Conservation (phyloP, 1,140 invertebrate genomes). For the Mizuhopecten yessoensis region DNA sequence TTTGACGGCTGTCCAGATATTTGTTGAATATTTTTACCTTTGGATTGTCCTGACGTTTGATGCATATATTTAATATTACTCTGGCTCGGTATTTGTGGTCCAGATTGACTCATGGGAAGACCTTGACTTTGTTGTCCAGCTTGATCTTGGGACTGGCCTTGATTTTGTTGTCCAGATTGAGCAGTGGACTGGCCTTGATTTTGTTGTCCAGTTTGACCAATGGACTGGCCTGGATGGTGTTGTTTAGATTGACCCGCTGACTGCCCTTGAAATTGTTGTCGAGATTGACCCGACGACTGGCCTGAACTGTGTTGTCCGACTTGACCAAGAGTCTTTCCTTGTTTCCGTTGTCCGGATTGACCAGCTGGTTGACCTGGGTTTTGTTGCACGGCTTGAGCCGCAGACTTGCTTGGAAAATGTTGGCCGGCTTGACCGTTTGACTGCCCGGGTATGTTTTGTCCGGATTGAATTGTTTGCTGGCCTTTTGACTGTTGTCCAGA, state of each 20-base stretch:
- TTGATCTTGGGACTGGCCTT: neutral
- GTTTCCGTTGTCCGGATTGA: neutral
- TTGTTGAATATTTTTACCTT: too few species aligned
- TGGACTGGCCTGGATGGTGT: neutral
- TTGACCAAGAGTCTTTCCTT: neutral
- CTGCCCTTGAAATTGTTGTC: neutral
- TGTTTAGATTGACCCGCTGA: neutral
- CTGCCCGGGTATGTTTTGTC: too few species aligned
- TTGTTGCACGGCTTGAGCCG: neutral
- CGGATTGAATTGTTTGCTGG: too few species aligned
- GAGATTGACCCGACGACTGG: neutral
- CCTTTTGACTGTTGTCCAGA: neutral
- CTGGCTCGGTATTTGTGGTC: neutral
- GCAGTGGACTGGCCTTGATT: neutral
- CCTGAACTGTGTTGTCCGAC: too few species aligned
- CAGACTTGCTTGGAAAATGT: neutral
- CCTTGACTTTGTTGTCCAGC: neutral
- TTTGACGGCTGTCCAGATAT: too few species aligned
- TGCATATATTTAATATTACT: neutral
- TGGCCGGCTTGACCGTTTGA: neutral
- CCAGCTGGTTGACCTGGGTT: neutral
- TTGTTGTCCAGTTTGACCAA: neutral
- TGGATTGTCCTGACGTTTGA: too few species aligned
- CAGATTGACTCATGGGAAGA: neutral
- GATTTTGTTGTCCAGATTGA: neutral